Conservation (phyloP, 1,140 invertebrate genomes). For the Zaprionus gabonicus region DNA sequence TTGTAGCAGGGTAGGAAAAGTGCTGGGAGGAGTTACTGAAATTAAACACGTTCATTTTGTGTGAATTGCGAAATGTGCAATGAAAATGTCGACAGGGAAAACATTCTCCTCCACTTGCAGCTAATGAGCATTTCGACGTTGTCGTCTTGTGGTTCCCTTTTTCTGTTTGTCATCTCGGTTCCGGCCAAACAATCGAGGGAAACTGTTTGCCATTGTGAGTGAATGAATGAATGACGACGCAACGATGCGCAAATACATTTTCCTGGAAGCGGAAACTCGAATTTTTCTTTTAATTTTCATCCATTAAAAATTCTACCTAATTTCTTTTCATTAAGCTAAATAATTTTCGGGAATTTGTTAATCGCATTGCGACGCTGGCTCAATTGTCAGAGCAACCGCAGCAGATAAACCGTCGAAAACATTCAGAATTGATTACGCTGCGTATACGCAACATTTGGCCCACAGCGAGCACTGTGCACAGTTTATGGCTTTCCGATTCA, state of each 20-base stretch:
- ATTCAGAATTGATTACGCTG: constrained; percentile 69
- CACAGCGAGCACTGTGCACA: constrained; percentile 8
- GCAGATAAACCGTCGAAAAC: constrained; percentile 57
- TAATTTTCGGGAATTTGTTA: constrained; percentile 15
- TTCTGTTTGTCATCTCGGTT: constrained; percentile 23
- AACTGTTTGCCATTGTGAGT: constrained; percentile 62
- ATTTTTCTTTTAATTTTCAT: constrained; percentile 27
- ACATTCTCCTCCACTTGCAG: constrained; percentile 3
- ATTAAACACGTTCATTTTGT: constrained; percentile 50
- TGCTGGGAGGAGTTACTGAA: constrained; percentile 2
- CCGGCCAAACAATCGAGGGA: constrained; percentile 61
- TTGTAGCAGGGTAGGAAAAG: constrained; percentile 1
- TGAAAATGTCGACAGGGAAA: constrained; percentile 3
- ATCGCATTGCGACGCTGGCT: background rate
- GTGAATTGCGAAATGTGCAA: constrained; percentile 1
- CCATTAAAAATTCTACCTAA: constrained; percentile 12
- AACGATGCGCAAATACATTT: constrained; percentile 52
- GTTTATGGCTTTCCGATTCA: constrained; percentile 46
- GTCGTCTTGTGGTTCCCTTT: background rate
- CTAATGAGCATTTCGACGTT: constrained; percentile 23
- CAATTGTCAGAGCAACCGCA: constrained; percentile 25
- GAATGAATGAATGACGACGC: constrained; percentile 26
- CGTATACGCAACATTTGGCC: constrained; percentile 74
- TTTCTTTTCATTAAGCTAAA: constrained; percentile 23
- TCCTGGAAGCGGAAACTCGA: constrained; percentile 8